These are phyloP conservation scores for Limnephilus rhombicus DNA, from an alignment of 2,888 invertebrate genomes.

Conservation along the genomic window DNA sequence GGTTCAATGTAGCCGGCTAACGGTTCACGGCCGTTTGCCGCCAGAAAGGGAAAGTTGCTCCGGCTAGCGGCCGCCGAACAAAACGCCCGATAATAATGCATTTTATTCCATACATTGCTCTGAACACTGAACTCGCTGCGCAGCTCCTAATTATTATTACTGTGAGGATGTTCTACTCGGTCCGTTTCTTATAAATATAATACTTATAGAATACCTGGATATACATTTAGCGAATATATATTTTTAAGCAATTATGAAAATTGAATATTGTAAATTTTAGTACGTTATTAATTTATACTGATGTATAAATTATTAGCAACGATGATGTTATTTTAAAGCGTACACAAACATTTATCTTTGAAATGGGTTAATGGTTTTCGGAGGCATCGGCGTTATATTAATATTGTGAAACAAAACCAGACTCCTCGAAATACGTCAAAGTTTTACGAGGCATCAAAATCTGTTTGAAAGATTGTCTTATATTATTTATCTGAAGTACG, in stretches of 20 bases:
- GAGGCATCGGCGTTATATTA: not conserved
- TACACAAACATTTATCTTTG: not conserved
- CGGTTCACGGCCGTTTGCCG: slow-evolving; percentile 64
- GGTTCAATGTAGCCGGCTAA: slow-evolving; percentile 42
- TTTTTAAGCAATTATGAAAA: not conserved
- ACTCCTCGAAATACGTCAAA: not conserved
- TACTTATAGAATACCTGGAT: not conserved
- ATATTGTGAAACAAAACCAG: not conserved
- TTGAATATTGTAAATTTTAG: no score
- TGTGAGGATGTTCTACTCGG: not conserved
- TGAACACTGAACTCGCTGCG: slow-evolving; percentile 23
- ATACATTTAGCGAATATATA: not conserved
- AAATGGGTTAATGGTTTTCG: not conserved
- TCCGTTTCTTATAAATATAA: no score
- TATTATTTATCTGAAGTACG: no score
- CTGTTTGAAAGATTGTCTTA: not conserved
- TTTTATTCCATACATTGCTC: slow-evolving; percentile 37
- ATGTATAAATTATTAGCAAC: not conserved
- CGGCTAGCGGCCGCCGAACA: slow-evolving; percentile 38
- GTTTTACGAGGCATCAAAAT: not conserved
- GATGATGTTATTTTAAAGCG: not conserved
- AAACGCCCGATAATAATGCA: slow-evolving; percentile 31
- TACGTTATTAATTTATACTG: not conserved
- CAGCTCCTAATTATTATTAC: not conserved
- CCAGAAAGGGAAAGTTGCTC: slow-evolving; percentile 63